Percentiles rank a stretch among this genome's conserved stretches.
These are phyloP conservation scores for Dromococcyx pavoninus DNA, from an alignment of 2,797 vertebrate genomes.

Conservation along the genomic window DNA sequence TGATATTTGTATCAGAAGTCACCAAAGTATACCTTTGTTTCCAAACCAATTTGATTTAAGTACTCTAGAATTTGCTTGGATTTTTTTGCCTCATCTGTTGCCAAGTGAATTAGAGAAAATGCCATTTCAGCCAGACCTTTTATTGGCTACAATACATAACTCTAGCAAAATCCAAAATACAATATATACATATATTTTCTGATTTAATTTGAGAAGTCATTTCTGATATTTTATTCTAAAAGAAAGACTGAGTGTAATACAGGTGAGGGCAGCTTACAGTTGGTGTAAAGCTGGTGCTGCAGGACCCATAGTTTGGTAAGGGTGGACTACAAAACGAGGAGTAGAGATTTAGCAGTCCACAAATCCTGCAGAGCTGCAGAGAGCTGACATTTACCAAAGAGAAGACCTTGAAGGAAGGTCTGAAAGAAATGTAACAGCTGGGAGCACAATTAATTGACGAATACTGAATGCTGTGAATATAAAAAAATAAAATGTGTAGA, in stretches of 20 bases:
- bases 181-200: background rate
- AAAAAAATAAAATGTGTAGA: conserved; percentile 2
- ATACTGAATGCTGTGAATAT: conserved; percentile 3
- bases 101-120: background rate
- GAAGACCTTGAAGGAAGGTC: conserved; percentile 43
- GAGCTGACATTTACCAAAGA: conserved; percentile 41
- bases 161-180: background rate
- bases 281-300: background rate
- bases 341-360: conserved; percentile 5
- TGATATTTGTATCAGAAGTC: background rate
- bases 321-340: background rate
- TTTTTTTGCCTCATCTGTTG: background rate
- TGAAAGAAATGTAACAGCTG: conserved; percentile 50
- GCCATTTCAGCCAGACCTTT: background rate
- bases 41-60: background rate
- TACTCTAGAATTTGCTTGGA: background rate
- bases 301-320: background rate
- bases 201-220: background rate
- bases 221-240: background rate
- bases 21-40: background rate
- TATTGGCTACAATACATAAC: background rate
- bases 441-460: conserved; percentile 11
- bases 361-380: conserved; percentile 21
- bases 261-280: background rate
- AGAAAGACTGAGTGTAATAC: background rate